Evolutionary conservation across 1,140 invertebrate genomes (phyloP).

Genomic region (Adoxophyes honmai): DNA sequence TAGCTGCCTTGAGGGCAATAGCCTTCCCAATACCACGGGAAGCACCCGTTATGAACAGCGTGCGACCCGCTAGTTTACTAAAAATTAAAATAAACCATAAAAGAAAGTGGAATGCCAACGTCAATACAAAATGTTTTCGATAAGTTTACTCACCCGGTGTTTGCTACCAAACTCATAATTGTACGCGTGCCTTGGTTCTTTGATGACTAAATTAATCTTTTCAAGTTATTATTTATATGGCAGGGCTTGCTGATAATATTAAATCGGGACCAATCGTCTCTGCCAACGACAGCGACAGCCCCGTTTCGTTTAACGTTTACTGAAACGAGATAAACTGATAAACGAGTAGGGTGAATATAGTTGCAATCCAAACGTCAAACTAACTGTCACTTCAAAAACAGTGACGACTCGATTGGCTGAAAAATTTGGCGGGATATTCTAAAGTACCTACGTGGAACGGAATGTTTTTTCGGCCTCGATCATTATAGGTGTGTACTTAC

Average conservation of each 20-base stretch:
- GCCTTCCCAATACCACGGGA: conserved; percentile 98
- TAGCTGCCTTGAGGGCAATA: conserved; percentile 95
- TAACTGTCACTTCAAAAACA: background rate
- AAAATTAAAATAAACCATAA: conserved; percentile 18
- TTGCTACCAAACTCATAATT: conserved; percentile 71
- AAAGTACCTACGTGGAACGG: no score
- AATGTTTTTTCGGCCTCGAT: no score
- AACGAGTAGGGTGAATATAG: background rate
- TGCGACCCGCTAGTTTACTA: conserved; percentile 94
- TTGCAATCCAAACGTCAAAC: background rate
- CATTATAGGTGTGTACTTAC: no score
- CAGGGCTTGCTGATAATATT: conserved; percentile 4
- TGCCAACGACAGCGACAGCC: background rate
- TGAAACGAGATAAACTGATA: background rate
- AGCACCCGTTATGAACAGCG: conserved; percentile 97
- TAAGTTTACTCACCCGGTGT: conserved; percentile 57
- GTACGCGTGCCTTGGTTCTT: background rate
- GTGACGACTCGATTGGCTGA: no score
- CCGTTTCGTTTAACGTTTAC: conserved; percentile 2
- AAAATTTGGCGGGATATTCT: no score
- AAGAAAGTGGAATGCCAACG: conserved; percentile 30
- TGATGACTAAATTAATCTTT: conserved; percentile 5
- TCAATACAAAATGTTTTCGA: conserved; percentile 14
- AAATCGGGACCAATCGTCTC: background rate
- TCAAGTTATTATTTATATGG: conserved; percentile 5